Evolutionary conservation across 2,888 invertebrate genomes (phyloP).

Genomic region (Tenodera sinensis): DNA sequence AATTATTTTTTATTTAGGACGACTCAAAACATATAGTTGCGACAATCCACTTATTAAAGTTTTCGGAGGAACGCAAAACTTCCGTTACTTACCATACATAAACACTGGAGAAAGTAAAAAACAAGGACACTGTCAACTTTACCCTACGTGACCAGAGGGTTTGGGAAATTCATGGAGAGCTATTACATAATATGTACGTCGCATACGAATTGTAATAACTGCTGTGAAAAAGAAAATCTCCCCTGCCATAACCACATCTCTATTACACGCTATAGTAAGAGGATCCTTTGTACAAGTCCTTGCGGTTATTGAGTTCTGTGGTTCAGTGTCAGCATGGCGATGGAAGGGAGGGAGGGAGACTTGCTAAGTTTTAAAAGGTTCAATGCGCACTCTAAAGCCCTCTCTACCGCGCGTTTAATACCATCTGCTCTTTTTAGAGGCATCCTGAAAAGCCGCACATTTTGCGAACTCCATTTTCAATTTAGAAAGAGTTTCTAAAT

Average conservation of each 20-base stretch:
- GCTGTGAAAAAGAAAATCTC: not conserved
- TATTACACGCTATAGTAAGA: not conserved
- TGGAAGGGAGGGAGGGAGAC: too few relatives aligned
- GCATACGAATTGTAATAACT: not conserved
- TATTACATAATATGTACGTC: too few relatives aligned
- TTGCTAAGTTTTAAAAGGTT: not conserved
- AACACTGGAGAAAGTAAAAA: too few relatives aligned
- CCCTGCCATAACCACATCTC: not conserved
- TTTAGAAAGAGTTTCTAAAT: slow-evolving; percentile 8
- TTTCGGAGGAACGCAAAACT: too few relatives aligned
- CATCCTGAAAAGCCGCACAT: not conserved
- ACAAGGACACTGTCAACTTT: too few relatives aligned
- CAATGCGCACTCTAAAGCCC: not conserved
- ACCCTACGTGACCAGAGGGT: too few relatives aligned
- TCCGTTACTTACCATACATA: too few relatives aligned
- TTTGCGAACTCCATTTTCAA: slow-evolving; percentile 1
- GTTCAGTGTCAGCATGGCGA: not conserved
- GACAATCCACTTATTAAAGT: too few relatives aligned
- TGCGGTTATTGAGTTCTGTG: not conserved
- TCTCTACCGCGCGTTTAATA: not conserved
- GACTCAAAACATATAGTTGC: too few relatives aligned
- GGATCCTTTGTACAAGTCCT: not conserved
- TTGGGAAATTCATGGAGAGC: too few relatives aligned
- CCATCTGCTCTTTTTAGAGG: not conserved
- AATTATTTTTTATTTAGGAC: too few relatives aligned